These are phyloP conservation scores for Thalassoma bifasciatum DNA, from an alignment of 2,113 vertebrate species.

Conservation along the genomic window DNA sequence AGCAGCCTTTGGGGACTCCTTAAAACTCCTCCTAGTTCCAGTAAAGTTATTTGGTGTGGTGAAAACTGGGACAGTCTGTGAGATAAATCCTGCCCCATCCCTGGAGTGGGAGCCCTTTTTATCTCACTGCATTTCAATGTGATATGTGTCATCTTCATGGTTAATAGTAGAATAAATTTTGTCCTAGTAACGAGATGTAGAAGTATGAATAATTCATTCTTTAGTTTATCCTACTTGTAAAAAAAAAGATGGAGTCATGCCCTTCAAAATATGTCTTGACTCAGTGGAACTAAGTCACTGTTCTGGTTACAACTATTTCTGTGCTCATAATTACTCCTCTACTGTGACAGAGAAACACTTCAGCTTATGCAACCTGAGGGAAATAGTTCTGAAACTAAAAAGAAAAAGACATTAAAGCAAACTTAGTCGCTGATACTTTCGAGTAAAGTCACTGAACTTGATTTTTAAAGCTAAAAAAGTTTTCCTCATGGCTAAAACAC, in stretches of 20 bases:
- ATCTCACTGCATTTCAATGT: conserved; percentile 34
- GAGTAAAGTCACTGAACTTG: too few species aligned
- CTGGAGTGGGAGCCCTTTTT: conserved; percentile 66
- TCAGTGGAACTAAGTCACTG: background rate
- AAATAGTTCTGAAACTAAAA: too few species aligned
- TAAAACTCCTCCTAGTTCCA: conserved; percentile 22
- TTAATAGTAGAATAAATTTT: background rate
- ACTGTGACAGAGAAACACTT: too few species aligned
- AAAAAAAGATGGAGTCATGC: background rate
- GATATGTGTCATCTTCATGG: conserved; percentile 44
- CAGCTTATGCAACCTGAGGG: too few species aligned
- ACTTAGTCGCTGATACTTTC: too few species aligned
- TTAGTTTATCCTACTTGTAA: background rate
- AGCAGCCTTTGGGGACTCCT: conserved; percentile 30
- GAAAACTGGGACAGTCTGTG: conserved; percentile 67
- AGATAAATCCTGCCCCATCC: conserved; percentile 53
- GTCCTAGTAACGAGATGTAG: background rate
- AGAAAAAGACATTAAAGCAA: too few species aligned
- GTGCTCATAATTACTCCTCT: conserved; percentile 6
- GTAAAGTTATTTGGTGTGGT: conserved; percentile 37
- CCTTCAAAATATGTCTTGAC: background rate
- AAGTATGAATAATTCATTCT: conserved; percentile 8
- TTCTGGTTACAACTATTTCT: background rate
- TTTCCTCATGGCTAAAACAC: too few species aligned
- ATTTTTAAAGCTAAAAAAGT: too few species aligned